Evolutionary conservation across 2,113 vertebrate species (phyloP).

Genomic region (Crotalus helleri): DNA sequence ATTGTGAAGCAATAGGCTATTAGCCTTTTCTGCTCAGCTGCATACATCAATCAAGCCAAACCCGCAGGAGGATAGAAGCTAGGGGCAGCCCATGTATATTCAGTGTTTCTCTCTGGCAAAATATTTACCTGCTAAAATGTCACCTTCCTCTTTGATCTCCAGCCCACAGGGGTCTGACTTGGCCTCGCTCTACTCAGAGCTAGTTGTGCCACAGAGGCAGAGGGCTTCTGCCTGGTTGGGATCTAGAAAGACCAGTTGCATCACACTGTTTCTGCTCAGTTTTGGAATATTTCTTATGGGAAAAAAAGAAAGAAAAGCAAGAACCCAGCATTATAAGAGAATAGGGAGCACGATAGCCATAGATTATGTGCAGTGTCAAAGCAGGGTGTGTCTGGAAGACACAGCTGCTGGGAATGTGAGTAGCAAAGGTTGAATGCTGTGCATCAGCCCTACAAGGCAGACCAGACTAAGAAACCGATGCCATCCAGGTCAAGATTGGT

Average conservation of each 20-base stretch:
- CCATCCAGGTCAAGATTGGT: neutral
- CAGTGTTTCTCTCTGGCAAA: constrained; percentile 32
- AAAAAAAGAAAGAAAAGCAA: neutral
- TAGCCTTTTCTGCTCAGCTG: constrained; percentile 36
- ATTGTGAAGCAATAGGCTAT: constrained; percentile 34
- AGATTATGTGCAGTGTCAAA: neutral
- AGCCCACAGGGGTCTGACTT: constrained; percentile 6
- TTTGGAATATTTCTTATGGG: neutral
- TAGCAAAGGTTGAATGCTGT: neutral
- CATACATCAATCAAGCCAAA: constrained; percentile 29
- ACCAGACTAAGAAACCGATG: neutral
- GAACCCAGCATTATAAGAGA: neutral
- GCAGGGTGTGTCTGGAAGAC: neutral
- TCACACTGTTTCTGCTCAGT: neutral
- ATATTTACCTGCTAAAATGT: constrained; percentile 44
- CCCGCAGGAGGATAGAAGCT: constrained; percentile 25
- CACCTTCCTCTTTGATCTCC: constrained; percentile 29
- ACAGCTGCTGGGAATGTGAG: neutral
- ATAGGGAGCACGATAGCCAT: neutral
- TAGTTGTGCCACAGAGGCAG: neutral
- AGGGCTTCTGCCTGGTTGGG: neutral
- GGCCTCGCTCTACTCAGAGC: neutral
- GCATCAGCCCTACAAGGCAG: neutral
- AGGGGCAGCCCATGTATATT: constrained; percentile 33
- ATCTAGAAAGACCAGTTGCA: neutral